Base-by-base conservation (phyloP, 2,113 vertebrate species). In the Synchiropus splendidus region DNA sequence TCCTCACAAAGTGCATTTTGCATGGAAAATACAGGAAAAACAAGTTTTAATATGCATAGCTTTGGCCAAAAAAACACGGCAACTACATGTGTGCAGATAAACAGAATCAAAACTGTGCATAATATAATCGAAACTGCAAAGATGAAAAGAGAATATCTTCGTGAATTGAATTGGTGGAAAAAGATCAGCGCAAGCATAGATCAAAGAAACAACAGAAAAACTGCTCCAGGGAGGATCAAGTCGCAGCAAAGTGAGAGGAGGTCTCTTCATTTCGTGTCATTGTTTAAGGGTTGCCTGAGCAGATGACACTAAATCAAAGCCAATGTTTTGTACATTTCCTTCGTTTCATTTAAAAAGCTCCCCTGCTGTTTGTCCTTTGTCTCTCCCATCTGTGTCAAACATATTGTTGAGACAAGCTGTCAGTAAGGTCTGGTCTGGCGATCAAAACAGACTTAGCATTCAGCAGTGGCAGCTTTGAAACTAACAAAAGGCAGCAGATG, bases 351-450 rank as follows among this genome's bases (percentile, higher is more conserved):
- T 0, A 39, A 14, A 56, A 39, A 1, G 15, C 5, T 33, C 39
- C 45, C 66, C 54, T 47, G 44, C 58, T 47, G 53, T 16, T 46
- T 44, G 49, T 61, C 43, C 40, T 37, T 61, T 57, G 56, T 70
- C 40, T 40, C 34, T 36, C 12, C 50, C 48, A 56, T 64, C 66
- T 54, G 60, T 38, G 43, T 53, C 42, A 43, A 35, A 51, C 67
- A 64, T 45, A 18, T 45, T 54, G 67, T 55, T 41, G 27, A 58
- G 62, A 64, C 59, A 41, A 59, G 47, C 60, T 55, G 67, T 70
- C 71, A 58, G 14, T 18, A 45, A 61, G 60, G 56, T 64, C 62
- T 67, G 66, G 46, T 51, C 21, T 30, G 17, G 9, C 45, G 33
- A 17, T 4, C 15, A 4, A 63, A 47, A 31, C n/a, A 53, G n/a